phyloP scores from a whole-genome alignment of 1,140 invertebrate species.

The Chironomus tepperi region DNA sequence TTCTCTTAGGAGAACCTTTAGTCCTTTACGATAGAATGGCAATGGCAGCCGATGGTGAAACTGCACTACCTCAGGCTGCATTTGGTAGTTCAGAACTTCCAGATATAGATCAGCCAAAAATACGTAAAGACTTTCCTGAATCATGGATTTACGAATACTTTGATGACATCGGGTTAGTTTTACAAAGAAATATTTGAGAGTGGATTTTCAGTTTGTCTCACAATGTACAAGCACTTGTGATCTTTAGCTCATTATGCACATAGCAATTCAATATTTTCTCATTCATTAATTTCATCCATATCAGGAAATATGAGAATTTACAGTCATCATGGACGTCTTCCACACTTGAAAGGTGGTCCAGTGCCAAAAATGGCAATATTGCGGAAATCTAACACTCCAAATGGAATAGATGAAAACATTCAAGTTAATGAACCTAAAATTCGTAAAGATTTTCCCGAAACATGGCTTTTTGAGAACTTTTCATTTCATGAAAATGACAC shows the following conservation, averaged over 20 bases:
- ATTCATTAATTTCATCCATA: too few relatives aligned
- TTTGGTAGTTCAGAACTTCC: neutral
- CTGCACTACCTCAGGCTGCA: neutral
- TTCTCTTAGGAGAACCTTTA: too few relatives aligned
- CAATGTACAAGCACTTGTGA: neutral
- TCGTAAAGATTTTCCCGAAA: conserved; percentile 26
- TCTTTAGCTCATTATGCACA: neutral
- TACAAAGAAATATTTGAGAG: neutral
- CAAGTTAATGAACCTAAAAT: neutral
- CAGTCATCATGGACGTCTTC: too few relatives aligned
- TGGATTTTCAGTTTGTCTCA: neutral
- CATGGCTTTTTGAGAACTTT: conserved; percentile 25
- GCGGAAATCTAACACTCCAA: neutral
- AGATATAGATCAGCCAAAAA: neutral
- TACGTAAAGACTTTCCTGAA: conserved; percentile 33
- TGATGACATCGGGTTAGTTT: conserved; percentile 5
- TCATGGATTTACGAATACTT: conserved; percentile 21
- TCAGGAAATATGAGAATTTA: too few relatives aligned
- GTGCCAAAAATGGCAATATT: neutral
- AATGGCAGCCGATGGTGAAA: neutral
- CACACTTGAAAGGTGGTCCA: neutral
- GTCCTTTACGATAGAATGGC: neutral
- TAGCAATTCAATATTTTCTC: too few relatives aligned
- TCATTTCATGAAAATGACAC: neutral
- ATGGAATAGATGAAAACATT: neutral